These are phyloP conservation scores for Paguma larvata DNA, from an alignment of 2,797 vertebrate genomes.

Conservation along the genomic window DNA sequence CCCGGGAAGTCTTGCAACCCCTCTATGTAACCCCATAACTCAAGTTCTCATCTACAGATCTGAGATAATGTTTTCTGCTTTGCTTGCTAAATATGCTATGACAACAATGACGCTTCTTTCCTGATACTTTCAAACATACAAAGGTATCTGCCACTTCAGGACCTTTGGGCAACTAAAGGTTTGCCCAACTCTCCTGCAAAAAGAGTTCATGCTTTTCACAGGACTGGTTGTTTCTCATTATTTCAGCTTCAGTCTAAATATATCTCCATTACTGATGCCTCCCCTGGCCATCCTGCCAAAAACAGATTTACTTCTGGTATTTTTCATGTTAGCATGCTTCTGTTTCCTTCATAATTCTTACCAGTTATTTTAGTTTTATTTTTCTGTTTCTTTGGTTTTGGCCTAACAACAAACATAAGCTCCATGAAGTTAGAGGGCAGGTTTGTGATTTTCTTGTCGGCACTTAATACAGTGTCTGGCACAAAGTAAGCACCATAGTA, in stretches of 20 bases:
- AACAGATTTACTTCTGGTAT: not conserved
- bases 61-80: not conserved
- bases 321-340: not conserved
- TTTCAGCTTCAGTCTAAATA: not conserved
- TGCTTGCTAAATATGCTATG: not conserved
- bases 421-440: not conserved
- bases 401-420: not conserved
- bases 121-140: not conserved
- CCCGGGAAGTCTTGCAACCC: not conserved
- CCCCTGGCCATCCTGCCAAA: not conserved
- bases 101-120: not conserved
- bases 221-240: not conserved
- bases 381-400: conserved; percentile 36
- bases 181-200: not conserved
- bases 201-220: not conserved
- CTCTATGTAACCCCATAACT: not conserved
- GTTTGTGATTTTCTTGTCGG: not conserved
- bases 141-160: not conserved
- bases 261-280: not conserved
- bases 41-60: not conserved
- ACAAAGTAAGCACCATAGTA: not conserved
- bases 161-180: not conserved
- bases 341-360: not conserved
- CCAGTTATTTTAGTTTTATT: not conserved
- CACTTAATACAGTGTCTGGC: not conserved